Evolutionary conservation across 2,888 invertebrate genomes (phyloP).

Genomic region (Charanyca ferruginea): DNA sequence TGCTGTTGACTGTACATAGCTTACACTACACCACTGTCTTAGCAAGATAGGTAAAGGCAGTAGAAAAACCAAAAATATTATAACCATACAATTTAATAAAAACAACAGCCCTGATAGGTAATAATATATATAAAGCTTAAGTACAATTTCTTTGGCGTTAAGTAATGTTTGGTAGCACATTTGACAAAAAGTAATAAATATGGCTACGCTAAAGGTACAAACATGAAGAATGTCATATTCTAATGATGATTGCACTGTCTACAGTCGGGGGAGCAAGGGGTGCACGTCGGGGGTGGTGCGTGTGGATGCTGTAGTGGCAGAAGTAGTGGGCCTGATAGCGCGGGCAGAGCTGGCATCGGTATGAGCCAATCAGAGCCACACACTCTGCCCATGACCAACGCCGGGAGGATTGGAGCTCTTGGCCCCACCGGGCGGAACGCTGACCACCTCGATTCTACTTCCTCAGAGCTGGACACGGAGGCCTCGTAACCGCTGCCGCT

Average conservation of each 20-base stretch:
- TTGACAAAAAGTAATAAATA: constrained; percentile 37
- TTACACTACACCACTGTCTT: neutral
- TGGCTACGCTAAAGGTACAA: constrained; percentile 18
- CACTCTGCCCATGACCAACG: constrained; percentile 88
- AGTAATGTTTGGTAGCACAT: constrained; percentile 49
- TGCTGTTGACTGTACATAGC: too few relatives aligned
- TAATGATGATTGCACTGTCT: constrained; percentile 86
- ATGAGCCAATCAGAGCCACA: constrained; percentile 90
- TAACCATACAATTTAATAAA: constrained; percentile 62
- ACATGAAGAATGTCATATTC: constrained; percentile 27
- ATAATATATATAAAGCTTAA: constrained; percentile 49
- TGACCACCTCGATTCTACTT: constrained; percentile 84
- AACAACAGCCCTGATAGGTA: constrained; percentile 49
- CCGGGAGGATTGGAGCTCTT: constrained; percentile 85
- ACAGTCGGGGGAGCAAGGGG: constrained; percentile 87
- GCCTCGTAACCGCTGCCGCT: constrained; percentile 76
- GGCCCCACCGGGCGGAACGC: constrained; percentile 89
- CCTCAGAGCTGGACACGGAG: constrained; percentile 83
- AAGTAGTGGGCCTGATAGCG: constrained; percentile 82
- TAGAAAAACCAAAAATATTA: constrained; percentile 25
- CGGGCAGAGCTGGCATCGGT: constrained; percentile 84
- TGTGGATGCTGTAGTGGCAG: constrained; percentile 86
- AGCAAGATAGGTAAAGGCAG: neutral
- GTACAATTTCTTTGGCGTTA: constrained; percentile 65
- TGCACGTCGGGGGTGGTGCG: constrained; percentile 76